These are phyloP conservation scores for Diarsia dahlii DNA, from an alignment of 2,888 invertebrate species.

Conservation along the genomic window DNA sequence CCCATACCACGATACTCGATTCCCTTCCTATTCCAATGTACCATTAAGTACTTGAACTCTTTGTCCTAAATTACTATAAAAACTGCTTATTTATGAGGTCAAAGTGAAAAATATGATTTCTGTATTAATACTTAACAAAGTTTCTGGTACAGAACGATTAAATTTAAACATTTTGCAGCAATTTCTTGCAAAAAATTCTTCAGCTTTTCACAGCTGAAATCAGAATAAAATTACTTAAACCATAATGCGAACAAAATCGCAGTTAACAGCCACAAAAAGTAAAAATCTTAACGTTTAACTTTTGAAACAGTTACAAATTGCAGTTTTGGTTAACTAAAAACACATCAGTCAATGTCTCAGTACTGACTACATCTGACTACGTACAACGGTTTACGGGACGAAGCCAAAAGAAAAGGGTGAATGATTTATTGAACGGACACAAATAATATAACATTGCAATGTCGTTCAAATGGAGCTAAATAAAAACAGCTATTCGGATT, in stretches of 20 bases:
- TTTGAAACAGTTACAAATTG: conserved; percentile 57
- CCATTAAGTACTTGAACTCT: not conserved
- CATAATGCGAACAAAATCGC: conserved; percentile 40
- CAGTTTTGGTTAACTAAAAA: conserved; percentile 48
- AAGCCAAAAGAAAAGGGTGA: conserved; percentile 36
- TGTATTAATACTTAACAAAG: not conserved
- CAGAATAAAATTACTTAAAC: conserved; percentile 36
- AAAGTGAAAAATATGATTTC: not conserved
- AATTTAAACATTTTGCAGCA: not conserved
- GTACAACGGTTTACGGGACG: conserved; percentile 25
- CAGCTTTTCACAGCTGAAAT: not conserved
- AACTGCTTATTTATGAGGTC: not conserved
- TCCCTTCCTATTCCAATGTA: too few relatives aligned
- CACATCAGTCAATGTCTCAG: conserved; percentile 51
- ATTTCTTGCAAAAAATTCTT: not conserved
- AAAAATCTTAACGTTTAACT: conserved; percentile 41
- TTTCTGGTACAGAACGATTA: not conserved
- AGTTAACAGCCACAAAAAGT: conserved; percentile 37
- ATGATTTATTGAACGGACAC: conserved; percentile 39
- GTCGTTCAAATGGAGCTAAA: too few relatives aligned
- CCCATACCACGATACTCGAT: too few relatives aligned
- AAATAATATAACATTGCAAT: conserved; percentile 23
- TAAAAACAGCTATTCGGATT: too few relatives aligned
- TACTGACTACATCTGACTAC: conserved; percentile 44
- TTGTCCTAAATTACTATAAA: not conserved